These are phyloP conservation scores for Octodonta nipae DNA, from an alignment of 2,888 invertebrate genomes.

Conservation along the genomic window DNA sequence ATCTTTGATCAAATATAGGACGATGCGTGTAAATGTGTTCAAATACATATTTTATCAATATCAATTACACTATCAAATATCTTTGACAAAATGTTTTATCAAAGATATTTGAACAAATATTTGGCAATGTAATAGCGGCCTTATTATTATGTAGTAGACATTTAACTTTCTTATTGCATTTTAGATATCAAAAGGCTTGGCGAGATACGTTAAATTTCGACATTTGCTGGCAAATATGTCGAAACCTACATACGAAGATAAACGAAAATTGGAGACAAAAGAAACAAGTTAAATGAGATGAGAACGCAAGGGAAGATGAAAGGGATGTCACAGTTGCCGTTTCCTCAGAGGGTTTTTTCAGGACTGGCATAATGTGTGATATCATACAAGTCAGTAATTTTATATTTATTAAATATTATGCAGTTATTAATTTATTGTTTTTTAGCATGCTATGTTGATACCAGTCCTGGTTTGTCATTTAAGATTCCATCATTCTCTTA, in stretches of 20 bases:
- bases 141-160: slow-evolving; percentile 1
- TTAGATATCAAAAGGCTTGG: slow-evolving; percentile 89
- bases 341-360: slow-evolving; percentile 75
- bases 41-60: too few relatives aligned
- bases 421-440: slow-evolving; percentile 12
- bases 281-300: slow-evolving; percentile 84
- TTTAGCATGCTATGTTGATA: slow-evolving; percentile 84
- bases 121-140: too few relatives aligned
- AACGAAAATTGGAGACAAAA: slow-evolving; percentile 73
- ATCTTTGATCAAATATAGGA: too few relatives aligned
- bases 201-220: slow-evolving; percentile 90
- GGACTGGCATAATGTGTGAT: slow-evolving; percentile 93
- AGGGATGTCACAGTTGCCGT: slow-evolving; percentile 90
- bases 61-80: too few relatives aligned
- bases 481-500: slow-evolving; percentile 84
- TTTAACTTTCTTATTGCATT: too few relatives aligned
- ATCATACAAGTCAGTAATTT: slow-evolving; percentile 72
- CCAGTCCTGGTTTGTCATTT: slow-evolving; percentile 88
- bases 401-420: too few relatives aligned
- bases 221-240: slow-evolving; percentile 93
- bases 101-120: not conserved
- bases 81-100: too few relatives aligned
- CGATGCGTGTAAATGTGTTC: too few relatives aligned
- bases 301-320: slow-evolving; percentile 88
- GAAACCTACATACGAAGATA: slow-evolving; percentile 81